phyloP scores from a whole-genome alignment of 1,140 invertebrate genomes.

The Leptopilina clavipes region DNA sequence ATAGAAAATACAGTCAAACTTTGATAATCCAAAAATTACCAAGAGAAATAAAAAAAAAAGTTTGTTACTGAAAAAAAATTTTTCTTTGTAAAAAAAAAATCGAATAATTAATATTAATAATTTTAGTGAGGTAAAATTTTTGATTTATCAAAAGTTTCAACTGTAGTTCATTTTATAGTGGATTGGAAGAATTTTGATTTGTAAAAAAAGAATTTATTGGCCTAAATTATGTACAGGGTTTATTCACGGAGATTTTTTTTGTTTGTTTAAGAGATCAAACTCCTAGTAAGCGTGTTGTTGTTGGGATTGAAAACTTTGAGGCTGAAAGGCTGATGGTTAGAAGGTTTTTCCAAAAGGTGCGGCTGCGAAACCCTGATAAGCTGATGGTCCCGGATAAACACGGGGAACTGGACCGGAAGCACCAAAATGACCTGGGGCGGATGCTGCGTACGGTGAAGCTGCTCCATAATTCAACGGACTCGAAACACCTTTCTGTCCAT shows the following conservation, averaged over 20 bases:
- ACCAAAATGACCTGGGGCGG: constrained; percentile 64
- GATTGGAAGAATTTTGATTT: constrained; percentile 41
- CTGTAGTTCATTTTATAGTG: too few relatives aligned
- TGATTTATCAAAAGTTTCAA: too few relatives aligned
- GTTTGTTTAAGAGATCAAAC: constrained; percentile 33
- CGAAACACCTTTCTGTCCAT: constrained; percentile 47
- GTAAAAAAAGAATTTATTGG: constrained; percentile 72
- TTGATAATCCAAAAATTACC: too few relatives aligned
- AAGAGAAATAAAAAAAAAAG: too few relatives aligned
- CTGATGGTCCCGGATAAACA: constrained; percentile 53
- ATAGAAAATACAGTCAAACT: too few relatives aligned
- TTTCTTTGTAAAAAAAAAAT: too few relatives aligned
- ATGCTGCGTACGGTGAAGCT: constrained; percentile 55
- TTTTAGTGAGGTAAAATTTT: too few relatives aligned
- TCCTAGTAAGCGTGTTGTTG: constrained; percentile 62
- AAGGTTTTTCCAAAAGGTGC: constrained; percentile 50
- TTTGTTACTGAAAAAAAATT: too few relatives aligned
- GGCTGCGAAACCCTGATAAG: constrained; percentile 51
- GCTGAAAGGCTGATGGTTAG: constrained; percentile 60
- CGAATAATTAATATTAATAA: too few relatives aligned
- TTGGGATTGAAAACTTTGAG: constrained; percentile 68
- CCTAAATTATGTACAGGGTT: constrained; percentile 72
- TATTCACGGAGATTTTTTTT: not conserved
- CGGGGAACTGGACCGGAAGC: constrained; percentile 48
- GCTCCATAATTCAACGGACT: constrained; percentile 51